Evolutionary conservation across 2,797 vertebrate genomes (phyloP).

Genomic region (Mus minutoides): DNA sequence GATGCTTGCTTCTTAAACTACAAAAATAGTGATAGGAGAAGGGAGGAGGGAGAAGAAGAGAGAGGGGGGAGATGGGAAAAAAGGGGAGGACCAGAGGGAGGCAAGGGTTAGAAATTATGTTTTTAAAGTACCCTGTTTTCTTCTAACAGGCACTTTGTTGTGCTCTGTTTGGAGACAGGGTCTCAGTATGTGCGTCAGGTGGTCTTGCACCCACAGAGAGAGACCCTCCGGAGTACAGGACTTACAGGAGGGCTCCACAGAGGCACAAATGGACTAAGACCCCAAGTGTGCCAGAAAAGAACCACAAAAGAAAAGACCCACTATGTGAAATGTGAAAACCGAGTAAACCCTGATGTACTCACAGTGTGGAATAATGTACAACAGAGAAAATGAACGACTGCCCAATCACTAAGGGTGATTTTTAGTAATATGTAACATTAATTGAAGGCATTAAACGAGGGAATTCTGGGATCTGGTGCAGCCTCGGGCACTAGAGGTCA

Average conservation of each 20-base stretch:
- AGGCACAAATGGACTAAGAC: neutral
- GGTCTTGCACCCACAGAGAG: neutral
- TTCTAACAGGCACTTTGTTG: neutral
- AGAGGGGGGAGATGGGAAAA: accelerated
- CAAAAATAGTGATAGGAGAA: neutral
- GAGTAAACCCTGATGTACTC: neutral
- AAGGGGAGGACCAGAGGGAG: neutral
- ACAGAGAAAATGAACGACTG: neutral
- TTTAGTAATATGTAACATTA: neutral
- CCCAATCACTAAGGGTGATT: neutral
- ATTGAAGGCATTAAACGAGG: neutral
- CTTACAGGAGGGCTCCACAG: neutral
- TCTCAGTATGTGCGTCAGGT: neutral
- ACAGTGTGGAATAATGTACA: neutral
- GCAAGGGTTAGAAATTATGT: neutral
- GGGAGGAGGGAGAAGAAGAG: neutral
- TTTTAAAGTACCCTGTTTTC: conserved; percentile 27
- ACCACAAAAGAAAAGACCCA: neutral
- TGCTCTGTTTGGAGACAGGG: neutral
- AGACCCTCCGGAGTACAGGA: neutral
- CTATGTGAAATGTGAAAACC: neutral
- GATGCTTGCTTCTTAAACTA: neutral
- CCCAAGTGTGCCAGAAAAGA: neutral
- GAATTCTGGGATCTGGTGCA: neutral
- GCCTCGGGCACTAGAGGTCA: neutral